These are phyloP conservation scores for Basileuterus tristriatus DNA, from an alignment of 2,797 vertebrate genomes.

Conservation along the genomic window DNA sequence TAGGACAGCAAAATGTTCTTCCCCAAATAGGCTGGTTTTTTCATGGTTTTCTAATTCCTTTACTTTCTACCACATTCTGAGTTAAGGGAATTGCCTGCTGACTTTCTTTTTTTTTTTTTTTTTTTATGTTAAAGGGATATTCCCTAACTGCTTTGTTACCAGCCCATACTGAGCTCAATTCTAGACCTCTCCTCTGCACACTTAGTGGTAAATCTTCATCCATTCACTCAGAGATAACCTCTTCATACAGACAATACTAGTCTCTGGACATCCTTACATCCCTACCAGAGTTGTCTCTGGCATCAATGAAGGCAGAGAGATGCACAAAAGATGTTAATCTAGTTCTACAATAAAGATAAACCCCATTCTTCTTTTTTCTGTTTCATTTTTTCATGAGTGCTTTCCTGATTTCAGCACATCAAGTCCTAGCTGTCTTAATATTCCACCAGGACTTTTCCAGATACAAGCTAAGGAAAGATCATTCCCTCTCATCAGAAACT, in stretches of 20 bases:
- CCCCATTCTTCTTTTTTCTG: background rate
- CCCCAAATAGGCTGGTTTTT: accelerated
- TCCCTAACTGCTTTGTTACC: background rate
- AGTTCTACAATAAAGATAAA: background rate
- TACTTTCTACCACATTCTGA: background rate
- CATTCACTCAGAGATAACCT: background rate
- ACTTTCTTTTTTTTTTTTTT: background rate
- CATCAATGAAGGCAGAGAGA: background rate
- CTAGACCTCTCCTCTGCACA: background rate
- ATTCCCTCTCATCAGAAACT: background rate
- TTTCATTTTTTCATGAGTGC: background rate
- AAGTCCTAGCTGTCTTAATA: background rate
- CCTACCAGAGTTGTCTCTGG: background rate
- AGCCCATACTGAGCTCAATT: background rate
- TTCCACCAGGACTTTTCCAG: background rate
- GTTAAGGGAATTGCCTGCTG: background rate
- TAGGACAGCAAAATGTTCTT: background rate
- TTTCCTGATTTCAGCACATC: background rate
- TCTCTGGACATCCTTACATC: background rate
- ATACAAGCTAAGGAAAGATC: background rate
- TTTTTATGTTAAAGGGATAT: background rate
- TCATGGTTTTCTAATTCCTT: background rate
- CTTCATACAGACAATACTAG: background rate
- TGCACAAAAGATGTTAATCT: background rate
- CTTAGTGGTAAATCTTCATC: background rate